phyloP scores from a whole-genome alignment of 2,113 vertebrate species.

The Callospermophilus lateralis region DNA sequence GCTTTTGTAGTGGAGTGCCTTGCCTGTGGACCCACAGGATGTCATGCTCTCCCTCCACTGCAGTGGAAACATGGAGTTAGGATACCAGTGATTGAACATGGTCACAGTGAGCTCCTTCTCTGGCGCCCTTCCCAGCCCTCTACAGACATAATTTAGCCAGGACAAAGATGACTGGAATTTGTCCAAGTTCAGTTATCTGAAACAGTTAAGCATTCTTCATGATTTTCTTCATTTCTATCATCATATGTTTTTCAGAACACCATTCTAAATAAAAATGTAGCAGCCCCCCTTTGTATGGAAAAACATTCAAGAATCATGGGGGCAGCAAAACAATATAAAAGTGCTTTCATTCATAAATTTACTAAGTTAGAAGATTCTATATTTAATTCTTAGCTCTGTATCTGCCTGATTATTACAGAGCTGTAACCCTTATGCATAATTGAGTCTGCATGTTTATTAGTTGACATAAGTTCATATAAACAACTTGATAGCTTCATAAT shows the following conservation, averaged over 20 bases:
- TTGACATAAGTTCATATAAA: background rate
- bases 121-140: background rate
- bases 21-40: background rate
- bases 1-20: background rate
- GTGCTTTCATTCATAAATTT: background rate
- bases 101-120: background rate
- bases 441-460: background rate
- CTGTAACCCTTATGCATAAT: background rate
- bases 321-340: background rate
- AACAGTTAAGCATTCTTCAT: background rate
- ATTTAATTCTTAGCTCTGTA: background rate
- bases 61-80: background rate
- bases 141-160: background rate
- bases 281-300: background rate
- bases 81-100: too few relatives aligned
- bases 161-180: background rate
- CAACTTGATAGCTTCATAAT: background rate
- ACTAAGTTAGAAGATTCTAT: background rate
- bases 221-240: background rate
- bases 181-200: background rate
- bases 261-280: slow-evolving; percentile 36
- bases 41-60: too few relatives aligned
- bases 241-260: background rate
- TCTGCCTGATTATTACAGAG: background rate
- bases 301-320: background rate